Evolutionary conservation across 1,140 invertebrate species (phyloP).

Genomic region (Brachionus calyciflorus): DNA sequence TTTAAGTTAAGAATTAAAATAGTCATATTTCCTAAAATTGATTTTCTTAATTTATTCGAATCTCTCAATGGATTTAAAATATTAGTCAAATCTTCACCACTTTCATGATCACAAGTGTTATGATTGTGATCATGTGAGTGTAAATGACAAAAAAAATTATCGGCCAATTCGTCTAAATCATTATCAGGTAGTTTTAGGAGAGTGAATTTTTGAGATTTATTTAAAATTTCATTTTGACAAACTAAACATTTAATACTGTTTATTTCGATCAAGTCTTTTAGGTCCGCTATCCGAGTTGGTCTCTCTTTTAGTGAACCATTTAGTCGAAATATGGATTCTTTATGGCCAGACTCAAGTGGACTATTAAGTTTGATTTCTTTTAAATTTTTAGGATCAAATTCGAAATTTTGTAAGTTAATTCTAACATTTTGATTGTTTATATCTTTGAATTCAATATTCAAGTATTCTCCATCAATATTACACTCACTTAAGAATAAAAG

Average conservation of each 20-base stretch:
- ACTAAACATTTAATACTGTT: not conserved
- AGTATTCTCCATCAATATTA: not conserved
- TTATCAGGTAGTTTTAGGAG: constrained; percentile 27
- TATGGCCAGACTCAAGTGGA: not conserved
- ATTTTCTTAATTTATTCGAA: constrained; percentile 4
- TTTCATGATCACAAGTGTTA: not conserved
- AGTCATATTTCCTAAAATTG: constrained; percentile 22
- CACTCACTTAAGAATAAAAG: no score
- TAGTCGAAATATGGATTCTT: constrained; percentile 6
- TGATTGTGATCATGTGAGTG: constrained; percentile 41
- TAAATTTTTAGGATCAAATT: not conserved
- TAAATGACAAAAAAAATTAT: constrained; percentile 45
- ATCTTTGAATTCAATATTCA: not conserved
- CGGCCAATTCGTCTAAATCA: constrained; percentile 36
- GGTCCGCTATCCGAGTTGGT: not conserved
- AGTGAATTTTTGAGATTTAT: not conserved
- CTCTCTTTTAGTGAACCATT: not conserved
- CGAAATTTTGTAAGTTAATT: not conserved
- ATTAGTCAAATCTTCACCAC: constrained; percentile 19
- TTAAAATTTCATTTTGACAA: not conserved
- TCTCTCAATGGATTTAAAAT: constrained; percentile 1
- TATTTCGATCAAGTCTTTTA: not conserved
- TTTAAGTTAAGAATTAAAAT: not conserved
- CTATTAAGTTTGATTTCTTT: not conserved
- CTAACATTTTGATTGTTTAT: not conserved